A percentile compares a stretch with the other conserved stretches of the same genome.
phyloP scores from a whole-genome alignment of 1,140 invertebrate species.

The Drosophila nigromelanica region DNA sequence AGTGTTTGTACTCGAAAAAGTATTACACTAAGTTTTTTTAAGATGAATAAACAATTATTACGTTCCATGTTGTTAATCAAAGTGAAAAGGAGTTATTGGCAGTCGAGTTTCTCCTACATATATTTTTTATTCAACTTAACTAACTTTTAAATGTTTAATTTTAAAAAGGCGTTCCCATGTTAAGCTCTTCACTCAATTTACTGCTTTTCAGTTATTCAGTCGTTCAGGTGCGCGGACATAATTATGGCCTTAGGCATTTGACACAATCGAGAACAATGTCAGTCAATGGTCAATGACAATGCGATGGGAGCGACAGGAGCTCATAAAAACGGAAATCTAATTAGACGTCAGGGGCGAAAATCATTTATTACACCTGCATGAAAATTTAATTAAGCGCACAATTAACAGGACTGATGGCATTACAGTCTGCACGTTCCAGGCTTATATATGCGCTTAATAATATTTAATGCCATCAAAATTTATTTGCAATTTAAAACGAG shows the following conservation, averaged over 20 bases:
- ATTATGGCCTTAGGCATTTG: slow-evolving; percentile 37
- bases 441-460: slow-evolving; percentile 68
- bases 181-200: not conserved
- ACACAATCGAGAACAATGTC: slow-evolving; percentile 20
- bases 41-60: too few species aligned
- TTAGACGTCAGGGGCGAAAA: slow-evolving; percentile 65
- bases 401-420: slow-evolving; percentile 57
- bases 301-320: slow-evolving; percentile 10
- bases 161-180: too few species aligned
- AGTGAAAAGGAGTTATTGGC: too few species aligned
- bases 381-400: slow-evolving; percentile 81
- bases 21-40: too few species aligned
- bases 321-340: slow-evolving; percentile 71
- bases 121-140: too few species aligned
- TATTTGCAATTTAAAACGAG: slow-evolving; percentile 78
- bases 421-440: slow-evolving; percentile 4
- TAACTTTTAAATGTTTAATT: too few species aligned
- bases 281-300: slow-evolving; percentile 11
- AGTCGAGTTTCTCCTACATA: too few species aligned
- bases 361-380: slow-evolving; percentile 79
- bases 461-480: slow-evolving; percentile 78
- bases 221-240: slow-evolving; percentile 17
- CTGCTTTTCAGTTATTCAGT: slow-evolving; percentile 7
- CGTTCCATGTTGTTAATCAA: too few species aligned
- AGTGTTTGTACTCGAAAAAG: too few species aligned